Evolutionary conservation across 2,797 vertebrate genomes (phyloP).

Genomic region (Labeo calbasu): DNA sequence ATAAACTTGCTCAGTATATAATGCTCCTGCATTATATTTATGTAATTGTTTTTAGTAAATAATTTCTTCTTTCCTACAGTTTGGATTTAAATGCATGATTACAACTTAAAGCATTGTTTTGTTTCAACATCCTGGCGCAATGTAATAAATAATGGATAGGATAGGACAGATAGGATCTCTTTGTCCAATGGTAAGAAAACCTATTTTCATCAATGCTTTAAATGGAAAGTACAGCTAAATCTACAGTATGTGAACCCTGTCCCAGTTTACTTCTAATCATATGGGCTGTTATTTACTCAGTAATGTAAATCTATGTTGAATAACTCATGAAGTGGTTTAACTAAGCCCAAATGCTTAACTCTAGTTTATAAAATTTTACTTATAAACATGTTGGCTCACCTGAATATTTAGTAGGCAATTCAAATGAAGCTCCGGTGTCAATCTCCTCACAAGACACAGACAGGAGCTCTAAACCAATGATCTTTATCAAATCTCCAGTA

Average conservation of each 20-base stretch:
- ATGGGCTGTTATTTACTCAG: neutral
- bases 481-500: conserved; percentile 89
- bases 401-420: conserved; percentile 73
- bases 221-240: neutral
- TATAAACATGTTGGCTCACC: conserved; percentile 63
- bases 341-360: neutral
- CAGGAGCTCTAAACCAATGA: conserved; percentile 73
- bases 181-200: neutral
- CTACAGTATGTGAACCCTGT: neutral
- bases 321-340: neutral
- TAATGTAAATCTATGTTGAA: neutral
- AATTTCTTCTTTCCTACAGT: neutral
- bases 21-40: too few relatives aligned
- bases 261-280: neutral
- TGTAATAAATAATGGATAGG: neutral
- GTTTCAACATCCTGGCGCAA: neutral
- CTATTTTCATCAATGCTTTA: neutral
- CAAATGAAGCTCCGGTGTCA: conserved; percentile 70
- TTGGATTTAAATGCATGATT: neutral
- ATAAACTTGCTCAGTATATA: neutral
- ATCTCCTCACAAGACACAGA: conserved; percentile 78
- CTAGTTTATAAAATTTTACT: neutral
- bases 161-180: neutral
- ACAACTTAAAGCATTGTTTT: neutral
- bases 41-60: neutral